Evolutionary conservation across 2,888 invertebrate genomes (phyloP), one percentile per base, ranked within the genome.

Genomic region (Heliconius ismenius): DNA sequence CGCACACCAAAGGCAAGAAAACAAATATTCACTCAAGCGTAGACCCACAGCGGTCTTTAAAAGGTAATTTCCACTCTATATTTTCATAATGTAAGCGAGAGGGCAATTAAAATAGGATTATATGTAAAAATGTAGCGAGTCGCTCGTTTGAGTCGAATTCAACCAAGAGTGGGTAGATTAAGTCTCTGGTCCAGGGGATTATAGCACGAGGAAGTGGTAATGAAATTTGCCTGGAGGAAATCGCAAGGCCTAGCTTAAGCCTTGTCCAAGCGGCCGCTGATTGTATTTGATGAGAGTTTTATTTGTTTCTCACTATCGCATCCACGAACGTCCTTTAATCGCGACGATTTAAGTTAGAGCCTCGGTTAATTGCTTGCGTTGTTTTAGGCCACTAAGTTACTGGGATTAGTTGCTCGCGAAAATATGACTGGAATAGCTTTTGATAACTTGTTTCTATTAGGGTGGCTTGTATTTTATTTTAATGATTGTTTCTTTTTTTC

Each of bases 41-140:
- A 70, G 54, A 70, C 54, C 58, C 70, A 70, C n/a, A 58, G 70
- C 32, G 58, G 62, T 60, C 60, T 62, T 36, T 62, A 73, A 73
- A 62, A 62, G 39, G 82, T 90, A 90, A 92, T 92, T 90, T 90
- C 87, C 85, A 87, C 89, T 91, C 87, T 87, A 89, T 88, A 91
- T 88, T 91, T 90, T 89, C 89, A 91, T 91, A 90, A 90, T 87
- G 84, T 85, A 28, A 86, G 84, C 85, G 83, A 86, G 85, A 86
- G 89, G 89, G 89, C 91, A 93, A 93, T 94, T 92, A 92, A 93
- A 93, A 92, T 85, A 87, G 92, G 93, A 93, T 94, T 93, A 93
- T 90, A 89, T 84, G 88, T 91, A 91, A 93, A 92, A 92, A 92
- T 90, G 87, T 90, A 90, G 86, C 88, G 89, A 93, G 89, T 90